Percentiles rank a stretch among this genome's conserved stretches.
These are phyloP conservation scores for Epicampocera succincta DNA, from an alignment of 2,888 invertebrate species.

Conservation along the genomic window DNA sequence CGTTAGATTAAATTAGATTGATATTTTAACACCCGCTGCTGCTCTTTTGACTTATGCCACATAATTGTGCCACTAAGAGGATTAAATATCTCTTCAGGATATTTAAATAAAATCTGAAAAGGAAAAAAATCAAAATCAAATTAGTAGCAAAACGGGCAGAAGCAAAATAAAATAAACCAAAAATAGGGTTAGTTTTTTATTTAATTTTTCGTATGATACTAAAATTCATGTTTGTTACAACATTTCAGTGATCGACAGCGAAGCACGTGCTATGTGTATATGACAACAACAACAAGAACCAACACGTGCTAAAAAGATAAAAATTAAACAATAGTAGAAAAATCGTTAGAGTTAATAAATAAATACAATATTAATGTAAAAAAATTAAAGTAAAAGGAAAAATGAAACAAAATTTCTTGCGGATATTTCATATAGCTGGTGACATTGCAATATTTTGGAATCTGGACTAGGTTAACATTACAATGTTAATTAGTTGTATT, in stretches of 20 bases:
- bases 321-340: not conserved
- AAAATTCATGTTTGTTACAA: not conserved
- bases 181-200: slow-evolving; percentile 28
- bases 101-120: slow-evolving; percentile 68
- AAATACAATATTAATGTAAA: no score
- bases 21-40: slow-evolving; percentile 70
- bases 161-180: not conserved
- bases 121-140: slow-evolving; percentile 77
- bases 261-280: slow-evolving; percentile 51
- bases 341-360: not conserved
- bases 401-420: no score
- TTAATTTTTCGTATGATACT: not conserved
- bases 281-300: slow-evolving; percentile 32
- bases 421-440: no score
- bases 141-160: slow-evolving; percentile 72
- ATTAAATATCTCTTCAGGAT: slow-evolving; percentile 73
- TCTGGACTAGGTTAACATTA: no score
- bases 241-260: slow-evolving; percentile 32
- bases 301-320: not conserved
- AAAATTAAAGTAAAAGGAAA: no score
- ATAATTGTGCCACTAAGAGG: slow-evolving; percentile 76
- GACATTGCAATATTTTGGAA: no score
- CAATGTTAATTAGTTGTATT: no score
- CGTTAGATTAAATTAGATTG: slow-evolving; percentile 64
- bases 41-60: slow-evolving; percentile 70